Conservation (phyloP, 2,888 invertebrate genomes). For the Yponomeuta evonymella region DNA sequence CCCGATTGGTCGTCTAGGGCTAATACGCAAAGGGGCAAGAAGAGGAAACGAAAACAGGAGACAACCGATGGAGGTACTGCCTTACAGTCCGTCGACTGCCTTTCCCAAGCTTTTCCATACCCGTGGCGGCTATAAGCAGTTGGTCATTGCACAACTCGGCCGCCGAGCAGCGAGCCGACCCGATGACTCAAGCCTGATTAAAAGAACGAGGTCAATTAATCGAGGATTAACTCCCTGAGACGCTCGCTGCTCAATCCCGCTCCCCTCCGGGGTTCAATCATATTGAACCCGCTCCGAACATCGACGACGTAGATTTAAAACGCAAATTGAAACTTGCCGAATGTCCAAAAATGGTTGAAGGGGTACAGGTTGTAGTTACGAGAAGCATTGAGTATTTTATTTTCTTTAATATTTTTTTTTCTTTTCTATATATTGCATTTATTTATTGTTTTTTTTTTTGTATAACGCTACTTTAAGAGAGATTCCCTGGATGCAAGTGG, state of each 20-base stretch:
- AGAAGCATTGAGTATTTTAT: conserved; percentile 44
- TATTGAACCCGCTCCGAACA: conserved; percentile 49
- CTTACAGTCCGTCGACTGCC: conserved; percentile 39
- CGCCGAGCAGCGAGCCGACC: conserved; percentile 10
- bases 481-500: conserved; percentile 61
- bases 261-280: conserved; percentile 56
- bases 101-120: conserved; percentile 22
- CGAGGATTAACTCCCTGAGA: conserved; percentile 56
- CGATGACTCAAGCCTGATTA: conserved; percentile 37
- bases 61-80: conserved; percentile 96
- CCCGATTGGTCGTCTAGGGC: conserved; percentile 99
- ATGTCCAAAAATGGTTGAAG: conserved; percentile 60
- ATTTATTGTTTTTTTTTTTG: conserved; percentile 51
- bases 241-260: conserved; percentile 49
- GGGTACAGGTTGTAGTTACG: conserved; percentile 73
- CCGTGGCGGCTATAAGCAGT: not conserved
- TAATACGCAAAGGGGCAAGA: conserved; percentile 99
- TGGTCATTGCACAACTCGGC: not conserved
- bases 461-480: conserved; percentile 58
- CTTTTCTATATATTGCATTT: conserved; percentile 68
- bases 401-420: conserved; percentile 45
- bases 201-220: conserved; percentile 66
- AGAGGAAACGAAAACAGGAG: conserved; percentile 99
- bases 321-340: conserved; percentile 51
- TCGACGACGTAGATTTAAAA: conserved; percentile 50